Evolutionary conservation across 2,888 invertebrate genomes (phyloP).

Genomic region (Lingula anatina): DNA sequence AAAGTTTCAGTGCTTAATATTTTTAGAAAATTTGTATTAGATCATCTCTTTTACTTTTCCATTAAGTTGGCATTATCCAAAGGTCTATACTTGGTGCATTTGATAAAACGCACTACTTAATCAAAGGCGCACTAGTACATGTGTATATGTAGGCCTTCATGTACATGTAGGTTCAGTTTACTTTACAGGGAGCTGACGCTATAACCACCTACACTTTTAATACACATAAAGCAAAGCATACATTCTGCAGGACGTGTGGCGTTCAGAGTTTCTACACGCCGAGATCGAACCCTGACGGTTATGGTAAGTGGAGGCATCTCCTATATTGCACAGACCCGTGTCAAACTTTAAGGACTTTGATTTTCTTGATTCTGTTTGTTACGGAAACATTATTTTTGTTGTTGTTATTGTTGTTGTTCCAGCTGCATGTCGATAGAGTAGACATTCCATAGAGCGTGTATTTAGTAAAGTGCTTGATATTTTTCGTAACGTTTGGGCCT

Average conservation of each 20-base stretch:
- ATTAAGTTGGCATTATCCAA: no score
- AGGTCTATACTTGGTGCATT: no score
- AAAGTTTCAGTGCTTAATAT: no score
- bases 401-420: no score
- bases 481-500: no score
- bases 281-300: constrained; percentile 55
- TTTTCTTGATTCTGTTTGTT: not conserved
- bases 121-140: not conserved
- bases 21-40: no score
- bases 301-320: constrained; percentile 43
- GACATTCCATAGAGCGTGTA: no score
- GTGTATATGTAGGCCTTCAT: not conserved
- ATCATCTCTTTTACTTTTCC: no score
- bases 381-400: no score
- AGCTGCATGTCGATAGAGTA: no score
- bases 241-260: constrained; percentile 55
- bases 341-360: not conserved
- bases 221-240: constrained; percentile 53
- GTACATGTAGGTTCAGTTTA: constrained; percentile 1
- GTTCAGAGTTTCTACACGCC: constrained; percentile 58
- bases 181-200: constrained; percentile 49
- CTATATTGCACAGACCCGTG: not conserved
- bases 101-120: no score
- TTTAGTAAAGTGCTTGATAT: no score
- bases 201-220: constrained; percentile 54